Evolutionary conservation across 2,888 invertebrate genomes (phyloP).

Genomic region (Meloe dianella): DNA sequence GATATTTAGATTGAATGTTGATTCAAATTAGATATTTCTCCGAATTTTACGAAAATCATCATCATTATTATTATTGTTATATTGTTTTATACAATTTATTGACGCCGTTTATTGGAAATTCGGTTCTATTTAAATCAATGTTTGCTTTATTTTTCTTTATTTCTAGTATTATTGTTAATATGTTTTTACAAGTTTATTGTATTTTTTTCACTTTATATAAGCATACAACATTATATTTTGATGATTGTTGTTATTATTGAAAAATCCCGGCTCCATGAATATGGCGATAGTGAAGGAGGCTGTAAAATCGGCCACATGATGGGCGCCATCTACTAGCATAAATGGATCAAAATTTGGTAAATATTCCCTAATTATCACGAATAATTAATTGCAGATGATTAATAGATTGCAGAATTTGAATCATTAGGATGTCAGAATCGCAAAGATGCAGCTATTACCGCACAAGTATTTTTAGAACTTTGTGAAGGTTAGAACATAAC

Average conservation of each 20-base stretch:
- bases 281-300: neutral
- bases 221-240: no score
- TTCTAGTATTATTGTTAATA: no score
- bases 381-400: slow-evolving; percentile 25
- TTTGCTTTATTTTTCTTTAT: no score
- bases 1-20: no score
- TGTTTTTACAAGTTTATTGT: no score
- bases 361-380: neutral
- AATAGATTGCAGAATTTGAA: slow-evolving; percentile 59
- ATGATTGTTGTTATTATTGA: neutral
- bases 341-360: slow-evolving; percentile 25
- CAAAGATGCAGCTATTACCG: slow-evolving; percentile 57
- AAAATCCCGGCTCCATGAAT: neutral
- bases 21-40: no score
- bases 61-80: no score
- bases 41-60: no score
- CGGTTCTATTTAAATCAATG: no score
- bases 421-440: slow-evolving; percentile 58
- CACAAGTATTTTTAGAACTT: slow-evolving; percentile 64
- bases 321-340: neutral
- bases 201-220: no score
- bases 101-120: no score
- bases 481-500: slow-evolving; percentile 59
- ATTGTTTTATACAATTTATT: no score
- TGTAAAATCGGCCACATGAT: neutral